Evolutionary conservation across 2,113 vertebrate species (phyloP).

Genomic region (Lucifuga dentata): DNA sequence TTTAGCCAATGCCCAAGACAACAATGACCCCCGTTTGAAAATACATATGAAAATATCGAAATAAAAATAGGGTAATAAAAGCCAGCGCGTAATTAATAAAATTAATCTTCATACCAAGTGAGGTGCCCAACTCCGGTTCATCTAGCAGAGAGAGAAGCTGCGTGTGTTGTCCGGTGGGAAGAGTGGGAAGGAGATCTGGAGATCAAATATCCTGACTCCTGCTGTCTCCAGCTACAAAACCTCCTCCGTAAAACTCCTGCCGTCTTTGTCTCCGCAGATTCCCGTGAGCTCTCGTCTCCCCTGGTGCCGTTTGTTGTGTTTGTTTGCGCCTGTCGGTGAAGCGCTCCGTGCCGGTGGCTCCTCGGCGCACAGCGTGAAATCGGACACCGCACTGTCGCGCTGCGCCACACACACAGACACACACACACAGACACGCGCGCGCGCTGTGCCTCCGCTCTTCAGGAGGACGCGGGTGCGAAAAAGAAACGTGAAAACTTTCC

Average conservation of each 20-base stretch:
- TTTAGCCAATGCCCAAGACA: too few species aligned
- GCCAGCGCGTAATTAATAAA: too few species aligned
- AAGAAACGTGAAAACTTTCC: conserved; percentile 46
- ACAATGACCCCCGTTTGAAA: too few species aligned
- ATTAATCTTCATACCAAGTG: conserved; percentile 75
- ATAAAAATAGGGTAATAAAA: too few species aligned
- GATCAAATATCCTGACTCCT: conserved; percentile 67
- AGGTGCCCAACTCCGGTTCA: conserved; percentile 77
- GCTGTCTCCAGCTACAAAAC: conserved; percentile 19
- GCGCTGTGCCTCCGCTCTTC: conserved; percentile 52
- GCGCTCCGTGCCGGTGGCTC: conserved; percentile 68
- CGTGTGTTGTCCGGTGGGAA: conserved; percentile 64
- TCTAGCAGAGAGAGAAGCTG: conserved; percentile 71
- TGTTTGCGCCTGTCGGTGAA: conserved; percentile 59
- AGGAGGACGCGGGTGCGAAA: conserved; percentile 5
- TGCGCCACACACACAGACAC: conserved; percentile 67
- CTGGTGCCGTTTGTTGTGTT: conserved; percentile 55
- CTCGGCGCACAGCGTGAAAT: conserved; percentile 73
- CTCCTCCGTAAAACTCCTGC: conserved; percentile 41
- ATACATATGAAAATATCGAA: too few species aligned
- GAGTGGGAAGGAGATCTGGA: conserved; percentile 37
- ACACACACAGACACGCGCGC: too few species aligned
- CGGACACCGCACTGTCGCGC: conserved; percentile 76
- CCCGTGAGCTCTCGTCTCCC: conserved; percentile 42
- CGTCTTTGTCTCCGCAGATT: conserved; percentile 32